These are phyloP conservation scores for Brotula barbata DNA, from an alignment of 2,797 vertebrate genomes.

Conservation along the genomic window DNA sequence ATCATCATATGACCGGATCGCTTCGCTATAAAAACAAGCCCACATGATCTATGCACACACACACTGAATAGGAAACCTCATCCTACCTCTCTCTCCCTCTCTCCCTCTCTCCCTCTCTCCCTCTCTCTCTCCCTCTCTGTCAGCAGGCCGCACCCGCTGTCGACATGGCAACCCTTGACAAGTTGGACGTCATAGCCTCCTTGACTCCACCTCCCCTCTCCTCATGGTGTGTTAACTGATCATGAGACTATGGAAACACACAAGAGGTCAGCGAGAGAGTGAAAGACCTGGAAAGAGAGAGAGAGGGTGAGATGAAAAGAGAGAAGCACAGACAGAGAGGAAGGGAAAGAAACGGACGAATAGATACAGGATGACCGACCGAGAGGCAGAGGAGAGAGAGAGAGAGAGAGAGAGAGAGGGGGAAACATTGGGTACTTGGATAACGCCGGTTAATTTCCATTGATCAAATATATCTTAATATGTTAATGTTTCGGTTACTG, in stretches of 20 bases:
- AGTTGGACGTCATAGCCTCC: conserved; percentile 29
- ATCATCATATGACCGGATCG: conserved; percentile 60
- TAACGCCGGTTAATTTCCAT: conserved; percentile 39
- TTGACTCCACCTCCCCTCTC: conserved; percentile 23
- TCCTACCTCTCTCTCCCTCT: too few species aligned
- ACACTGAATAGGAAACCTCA: conserved; percentile 35
- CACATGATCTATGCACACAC: conserved; percentile 38
- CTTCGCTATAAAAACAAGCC: conserved; percentile 45
- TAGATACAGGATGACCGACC: too few species aligned
- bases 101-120: too few species aligned
- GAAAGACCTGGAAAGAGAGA: background rate
- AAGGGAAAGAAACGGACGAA: background rate
- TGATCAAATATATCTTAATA: conserved; percentile 46
- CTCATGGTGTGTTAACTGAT: conserved; percentile 34
- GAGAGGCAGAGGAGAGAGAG: background rate
- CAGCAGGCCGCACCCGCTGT: conserved; percentile 37
- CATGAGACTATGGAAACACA: conserved; percentile 55
- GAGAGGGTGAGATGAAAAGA: background rate
- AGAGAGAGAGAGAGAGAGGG: background rate
- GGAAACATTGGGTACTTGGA: conserved; percentile 23
- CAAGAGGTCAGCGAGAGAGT: conserved; percentile 13
- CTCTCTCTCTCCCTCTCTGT: conserved; percentile 29
- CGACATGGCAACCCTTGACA: conserved; percentile 27
- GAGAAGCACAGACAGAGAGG: background rate
- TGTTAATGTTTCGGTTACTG: conserved; percentile 34